Evolutionary conservation across 2,113 vertebrate genomes (phyloP).

Genomic region (Rhinolophus ferrumequinum): DNA sequence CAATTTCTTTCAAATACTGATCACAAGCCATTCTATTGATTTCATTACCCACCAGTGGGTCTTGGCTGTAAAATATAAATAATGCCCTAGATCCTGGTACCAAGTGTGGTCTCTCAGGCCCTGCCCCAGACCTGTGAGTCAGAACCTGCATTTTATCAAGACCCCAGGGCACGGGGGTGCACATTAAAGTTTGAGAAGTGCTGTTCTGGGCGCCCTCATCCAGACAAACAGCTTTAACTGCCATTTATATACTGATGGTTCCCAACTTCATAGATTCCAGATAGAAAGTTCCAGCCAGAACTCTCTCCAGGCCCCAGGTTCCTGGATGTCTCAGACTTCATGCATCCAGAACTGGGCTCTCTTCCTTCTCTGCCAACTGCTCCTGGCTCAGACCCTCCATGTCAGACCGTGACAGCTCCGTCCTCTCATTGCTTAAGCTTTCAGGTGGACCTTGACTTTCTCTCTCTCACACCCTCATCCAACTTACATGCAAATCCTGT

Average conservation of each 20-base stretch:
- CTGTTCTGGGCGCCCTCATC: neutral
- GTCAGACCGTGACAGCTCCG: neutral
- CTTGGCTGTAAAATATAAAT: neutral
- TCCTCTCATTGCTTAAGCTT: neutral
- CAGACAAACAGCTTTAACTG: neutral
- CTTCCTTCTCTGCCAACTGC: neutral
- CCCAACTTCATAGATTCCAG: neutral
- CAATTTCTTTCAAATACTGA: rapidly evolving
- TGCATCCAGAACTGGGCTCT: rapidly evolving
- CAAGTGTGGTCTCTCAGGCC: neutral
- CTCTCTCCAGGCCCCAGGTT: neutral
- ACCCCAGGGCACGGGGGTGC: rapidly evolving
- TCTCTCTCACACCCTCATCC: neutral
- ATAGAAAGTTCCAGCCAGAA: neutral
- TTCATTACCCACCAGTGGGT: rapidly evolving
- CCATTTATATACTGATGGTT: neutral
- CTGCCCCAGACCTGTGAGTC: neutral
- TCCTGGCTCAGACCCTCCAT: neutral
- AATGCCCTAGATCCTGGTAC: rapidly evolving
- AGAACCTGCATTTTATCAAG: neutral
- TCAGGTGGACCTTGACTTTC: neutral
- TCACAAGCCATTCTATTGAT: neutral
- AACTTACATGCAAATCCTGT: neutral
- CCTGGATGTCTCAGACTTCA: neutral
- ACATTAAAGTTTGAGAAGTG: neutral